A percentile compares a stretch with the other conserved stretches of the same genome.
Conservation (phyloP, 2,888 invertebrate genomes). For the Conomelus anceps region DNA sequence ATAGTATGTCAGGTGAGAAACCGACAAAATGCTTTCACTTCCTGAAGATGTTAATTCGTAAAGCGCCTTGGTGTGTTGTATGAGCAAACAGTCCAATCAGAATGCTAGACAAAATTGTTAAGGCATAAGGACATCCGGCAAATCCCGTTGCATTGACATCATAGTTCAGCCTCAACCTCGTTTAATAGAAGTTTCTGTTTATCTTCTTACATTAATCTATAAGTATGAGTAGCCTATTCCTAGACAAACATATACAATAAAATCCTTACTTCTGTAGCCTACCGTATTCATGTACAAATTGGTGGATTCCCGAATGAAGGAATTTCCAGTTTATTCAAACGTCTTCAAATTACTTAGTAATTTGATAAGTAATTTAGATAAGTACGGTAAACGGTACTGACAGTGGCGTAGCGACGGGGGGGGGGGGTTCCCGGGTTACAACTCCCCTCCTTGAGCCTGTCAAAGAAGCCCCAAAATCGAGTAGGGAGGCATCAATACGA, state of each 20-base stretch:
- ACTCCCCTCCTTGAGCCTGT: no score
- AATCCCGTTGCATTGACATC: slow-evolving; percentile 4
- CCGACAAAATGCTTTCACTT: background rate
- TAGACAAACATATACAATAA: no score
- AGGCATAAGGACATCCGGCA: slow-evolving; percentile 10
- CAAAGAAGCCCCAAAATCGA: no score
- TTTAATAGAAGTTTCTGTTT: background rate
- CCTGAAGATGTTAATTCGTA: background rate
- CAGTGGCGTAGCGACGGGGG: no score
- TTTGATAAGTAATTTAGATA: no score
- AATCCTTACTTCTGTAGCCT: no score
- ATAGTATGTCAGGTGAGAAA: background rate
- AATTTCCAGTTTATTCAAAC: background rate
- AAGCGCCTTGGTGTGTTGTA: background rate
- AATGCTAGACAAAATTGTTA: background rate
- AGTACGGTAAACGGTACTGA: no score
- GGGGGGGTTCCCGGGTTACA: no score
- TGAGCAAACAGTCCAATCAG: background rate
- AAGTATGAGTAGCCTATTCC: no score
- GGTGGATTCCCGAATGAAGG: background rate
- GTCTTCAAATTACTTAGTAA: background rate
- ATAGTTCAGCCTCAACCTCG: background rate
- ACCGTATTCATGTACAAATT: no score
- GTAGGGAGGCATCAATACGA: no score
- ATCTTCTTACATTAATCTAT: background rate